A percentile compares a stretch with the other conserved stretches of the same genome.
phyloP scores from a whole-genome alignment of 2,113 vertebrate genomes.

The Panthera uncia region DNA sequence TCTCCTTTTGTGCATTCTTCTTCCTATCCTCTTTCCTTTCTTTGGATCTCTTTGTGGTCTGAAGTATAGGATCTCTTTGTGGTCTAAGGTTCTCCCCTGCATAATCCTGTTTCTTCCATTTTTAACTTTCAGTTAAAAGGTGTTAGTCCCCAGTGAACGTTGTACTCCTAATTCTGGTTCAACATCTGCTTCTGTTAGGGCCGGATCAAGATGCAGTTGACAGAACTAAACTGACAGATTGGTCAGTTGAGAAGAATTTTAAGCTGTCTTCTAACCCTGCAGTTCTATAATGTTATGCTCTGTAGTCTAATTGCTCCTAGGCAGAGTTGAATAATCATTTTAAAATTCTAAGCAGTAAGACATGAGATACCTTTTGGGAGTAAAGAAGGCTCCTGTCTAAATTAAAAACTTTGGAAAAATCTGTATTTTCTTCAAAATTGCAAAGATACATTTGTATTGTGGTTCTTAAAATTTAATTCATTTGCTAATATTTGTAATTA shows the following conservation, averaged over 20 bases:
- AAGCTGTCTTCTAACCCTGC: not conserved
- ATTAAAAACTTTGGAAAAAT: not conserved
- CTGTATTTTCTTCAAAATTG: not conserved
- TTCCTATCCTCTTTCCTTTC: not conserved
- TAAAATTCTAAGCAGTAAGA: not conserved
- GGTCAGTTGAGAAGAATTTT: not conserved
- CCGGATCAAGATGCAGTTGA: not conserved
- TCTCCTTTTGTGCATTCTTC: not conserved
- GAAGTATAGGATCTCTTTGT: not conserved
- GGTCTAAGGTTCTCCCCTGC: not conserved
- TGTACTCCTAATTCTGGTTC: not conserved
- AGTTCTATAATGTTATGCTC: not conserved
- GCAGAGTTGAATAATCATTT: not conserved
- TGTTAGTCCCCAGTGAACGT: not conserved
- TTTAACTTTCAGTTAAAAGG: not conserved
- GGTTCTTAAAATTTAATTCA: not conserved
- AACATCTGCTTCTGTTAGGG: not conserved
- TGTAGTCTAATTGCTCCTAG: not conserved
- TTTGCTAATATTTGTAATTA: conserved; percentile 40
- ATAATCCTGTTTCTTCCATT: not conserved
- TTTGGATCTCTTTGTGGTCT: not conserved
- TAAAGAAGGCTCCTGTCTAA: not conserved
- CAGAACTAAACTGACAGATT: not conserved
- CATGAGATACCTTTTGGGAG: not conserved
- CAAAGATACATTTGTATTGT: not conserved